Conservation (phyloP, 2,113 vertebrate genomes). For the Percina caprodes region DNA sequence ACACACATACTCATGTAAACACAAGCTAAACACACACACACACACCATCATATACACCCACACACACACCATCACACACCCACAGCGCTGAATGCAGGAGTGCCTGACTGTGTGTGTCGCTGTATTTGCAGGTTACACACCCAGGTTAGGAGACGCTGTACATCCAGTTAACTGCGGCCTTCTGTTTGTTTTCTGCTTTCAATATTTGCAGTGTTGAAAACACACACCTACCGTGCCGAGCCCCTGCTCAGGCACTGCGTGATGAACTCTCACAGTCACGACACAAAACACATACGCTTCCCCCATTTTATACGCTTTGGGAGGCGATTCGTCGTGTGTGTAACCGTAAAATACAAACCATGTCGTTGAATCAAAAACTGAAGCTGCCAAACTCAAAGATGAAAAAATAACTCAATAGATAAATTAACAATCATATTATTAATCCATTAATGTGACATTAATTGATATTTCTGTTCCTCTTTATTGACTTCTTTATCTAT, state of each 20-base stretch:
- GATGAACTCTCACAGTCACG: neutral
- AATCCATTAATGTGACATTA: no score
- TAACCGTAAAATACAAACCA: no score
- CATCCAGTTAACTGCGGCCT: neutral
- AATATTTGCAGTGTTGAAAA: neutral
- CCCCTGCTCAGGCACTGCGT: no score
- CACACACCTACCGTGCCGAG: neutral
- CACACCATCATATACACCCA: no score
- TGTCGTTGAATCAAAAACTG: no score
- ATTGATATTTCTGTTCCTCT: no score
- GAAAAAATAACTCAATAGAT: no score
- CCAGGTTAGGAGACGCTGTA: slow-evolving; percentile 1
- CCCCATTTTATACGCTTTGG: neutral
- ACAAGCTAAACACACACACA: no score
- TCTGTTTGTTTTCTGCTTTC: neutral
- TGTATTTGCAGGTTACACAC: slow-evolving; percentile 49
- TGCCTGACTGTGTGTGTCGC: slow-evolving; percentile 40
- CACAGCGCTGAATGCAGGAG: slow-evolving; percentile 68
- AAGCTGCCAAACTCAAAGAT: no score
- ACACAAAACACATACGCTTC: neutral
- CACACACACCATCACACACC: slow-evolving; percentile 42
- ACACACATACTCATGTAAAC: no score
- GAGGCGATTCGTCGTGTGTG: neutral
- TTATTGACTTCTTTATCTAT: no score
- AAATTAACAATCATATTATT: no score